A percentile compares a stretch with the other conserved stretches of the same genome.
Evolutionary conservation across 2,888 invertebrate genomes (phyloP).

Genomic region (Embidobia sp.): DNA sequence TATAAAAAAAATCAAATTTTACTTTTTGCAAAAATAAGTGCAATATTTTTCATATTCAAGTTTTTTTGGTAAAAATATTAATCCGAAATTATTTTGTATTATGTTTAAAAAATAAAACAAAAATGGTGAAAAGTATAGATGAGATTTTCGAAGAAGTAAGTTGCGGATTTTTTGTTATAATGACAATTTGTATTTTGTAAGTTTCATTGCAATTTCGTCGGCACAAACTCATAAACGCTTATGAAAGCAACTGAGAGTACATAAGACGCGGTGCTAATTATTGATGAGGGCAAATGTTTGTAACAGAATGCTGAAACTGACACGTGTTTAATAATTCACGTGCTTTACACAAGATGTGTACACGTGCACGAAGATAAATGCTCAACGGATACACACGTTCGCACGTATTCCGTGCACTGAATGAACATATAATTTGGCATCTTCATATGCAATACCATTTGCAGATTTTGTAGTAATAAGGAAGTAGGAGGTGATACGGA

Average conservation of each 20-base stretch:
- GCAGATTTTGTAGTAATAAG: constrained; percentile 37
- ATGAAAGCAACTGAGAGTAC: constrained; percentile 9
- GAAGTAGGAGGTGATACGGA: constrained; percentile 23
- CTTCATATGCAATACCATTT: constrained; percentile 28
- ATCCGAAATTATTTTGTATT: no score
- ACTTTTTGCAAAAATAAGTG: no score
- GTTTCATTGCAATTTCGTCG: no score
- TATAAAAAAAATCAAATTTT: no score
- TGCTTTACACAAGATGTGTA: constrained; percentile 16
- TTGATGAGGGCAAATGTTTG: constrained; percentile 35
- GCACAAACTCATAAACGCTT: no score
- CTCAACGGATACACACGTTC: constrained; percentile 37
- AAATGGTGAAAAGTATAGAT: no score
- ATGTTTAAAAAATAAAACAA: no score
- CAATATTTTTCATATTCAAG: no score
- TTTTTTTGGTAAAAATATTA: neutral
- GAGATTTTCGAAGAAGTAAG: no score
- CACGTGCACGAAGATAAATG: constrained; percentile 38
- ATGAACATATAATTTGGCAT: constrained; percentile 45
- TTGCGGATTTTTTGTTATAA: no score
- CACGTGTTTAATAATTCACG: constrained; percentile 58
- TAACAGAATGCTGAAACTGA: constrained; percentile 26
- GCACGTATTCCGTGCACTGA: constrained; percentile 35
- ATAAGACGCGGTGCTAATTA: constrained; percentile 37
- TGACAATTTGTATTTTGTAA: no score